Evolutionary conservation across 2,797 vertebrate genomes (phyloP), one percentile per base, ranked within the genome.

Genomic region (Columba guinea): DNA sequence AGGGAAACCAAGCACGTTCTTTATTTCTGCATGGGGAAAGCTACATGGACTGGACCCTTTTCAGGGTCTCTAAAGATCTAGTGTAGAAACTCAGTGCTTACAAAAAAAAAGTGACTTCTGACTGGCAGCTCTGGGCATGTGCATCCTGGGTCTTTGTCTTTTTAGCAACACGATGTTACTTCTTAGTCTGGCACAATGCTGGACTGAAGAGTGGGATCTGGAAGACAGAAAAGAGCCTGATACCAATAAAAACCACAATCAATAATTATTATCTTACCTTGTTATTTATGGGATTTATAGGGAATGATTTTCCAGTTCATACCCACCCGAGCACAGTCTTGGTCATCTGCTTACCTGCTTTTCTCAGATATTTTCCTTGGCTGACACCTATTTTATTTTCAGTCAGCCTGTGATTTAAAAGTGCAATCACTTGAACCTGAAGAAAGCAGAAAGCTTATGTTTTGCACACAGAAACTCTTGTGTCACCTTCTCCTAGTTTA

Each of bases 401-500:
- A 62, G 32, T n/a, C 16, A 20, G 17, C 17, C 56, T 74, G 14
- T 11, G n/a, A 58, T 65, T 90, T 71, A 84, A 77, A 55, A 19
- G 37, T 44, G 64, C 0, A 2, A 62, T 20, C 39, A 27, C 41
- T 75, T 10, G 46, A 86, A 53, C 7, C 46, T 59, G 71, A 59
- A 78, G 81, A 87, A 90, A 85, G 71, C 28, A n/a, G 32, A 20
- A 55, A 55, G 49, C 49, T 89, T 67, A 26, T 3, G 19, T 84
- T 95, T 90, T 68, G 48, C 44, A 56, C 55, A 32, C 60, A 27
- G 70, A 26, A 67, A 48, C 41, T 64, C 74, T 91, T 64, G 64
- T 83, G 62, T 78, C 84, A 93, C 84, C 71, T 89, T 94, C 81
- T 81, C 55, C 39, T 55, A 59, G 68, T 91, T 90, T 71, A 95